Percentiles rank a stretch among this genome's conserved stretches.
phyloP scores from a whole-genome alignment of 1,140 invertebrate genomes.

The Drosophila ercepeae region DNA sequence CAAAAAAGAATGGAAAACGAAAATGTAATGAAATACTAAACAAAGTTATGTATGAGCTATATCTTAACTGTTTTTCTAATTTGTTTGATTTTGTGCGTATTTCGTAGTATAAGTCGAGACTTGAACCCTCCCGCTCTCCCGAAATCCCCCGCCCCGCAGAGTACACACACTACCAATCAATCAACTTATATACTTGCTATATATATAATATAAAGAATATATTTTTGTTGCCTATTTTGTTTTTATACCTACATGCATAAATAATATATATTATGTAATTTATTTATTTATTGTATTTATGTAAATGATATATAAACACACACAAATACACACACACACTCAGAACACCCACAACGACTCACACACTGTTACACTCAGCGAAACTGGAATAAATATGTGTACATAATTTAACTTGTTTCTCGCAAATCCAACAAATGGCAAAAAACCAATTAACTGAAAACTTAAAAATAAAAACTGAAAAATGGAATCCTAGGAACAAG shows the following conservation, averaged over 20 bases:
- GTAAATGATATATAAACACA: slow-evolving; percentile 55
- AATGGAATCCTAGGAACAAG: slow-evolving; percentile 12
- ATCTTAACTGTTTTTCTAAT: slow-evolving; percentile 8
- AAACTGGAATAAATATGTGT: slow-evolving; percentile 55
- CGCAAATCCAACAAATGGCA: slow-evolving; percentile 6
- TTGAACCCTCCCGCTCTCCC: background rate
- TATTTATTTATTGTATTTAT: slow-evolving; percentile 81
- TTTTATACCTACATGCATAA: slow-evolving; percentile 55
- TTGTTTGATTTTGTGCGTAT: slow-evolving; percentile 30
- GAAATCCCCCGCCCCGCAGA: background rate
- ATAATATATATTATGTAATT: slow-evolving; percentile 55
- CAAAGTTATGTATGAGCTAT: background rate
- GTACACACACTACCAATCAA: slow-evolving; percentile 1
- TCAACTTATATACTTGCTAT: slow-evolving; percentile 20
- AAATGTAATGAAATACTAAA: background rate
- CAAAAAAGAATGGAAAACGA: no score
- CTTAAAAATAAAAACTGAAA: no score
- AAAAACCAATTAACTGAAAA: no score
- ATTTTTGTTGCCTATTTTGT: slow-evolving; percentile 76
- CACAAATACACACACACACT: slow-evolving; percentile 1
- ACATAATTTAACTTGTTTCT: slow-evolving; percentile 53
- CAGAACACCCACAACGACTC: slow-evolving; percentile 19
- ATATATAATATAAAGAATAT: slow-evolving; percentile 27
- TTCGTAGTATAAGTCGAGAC: slow-evolving; percentile 30
- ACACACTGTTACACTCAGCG: slow-evolving; percentile 22